These are phyloP conservation scores for Zoanthus sansibaricus DNA, from an alignment of 92 coral and sea anemone species.

Conservation along the genomic window DNA sequence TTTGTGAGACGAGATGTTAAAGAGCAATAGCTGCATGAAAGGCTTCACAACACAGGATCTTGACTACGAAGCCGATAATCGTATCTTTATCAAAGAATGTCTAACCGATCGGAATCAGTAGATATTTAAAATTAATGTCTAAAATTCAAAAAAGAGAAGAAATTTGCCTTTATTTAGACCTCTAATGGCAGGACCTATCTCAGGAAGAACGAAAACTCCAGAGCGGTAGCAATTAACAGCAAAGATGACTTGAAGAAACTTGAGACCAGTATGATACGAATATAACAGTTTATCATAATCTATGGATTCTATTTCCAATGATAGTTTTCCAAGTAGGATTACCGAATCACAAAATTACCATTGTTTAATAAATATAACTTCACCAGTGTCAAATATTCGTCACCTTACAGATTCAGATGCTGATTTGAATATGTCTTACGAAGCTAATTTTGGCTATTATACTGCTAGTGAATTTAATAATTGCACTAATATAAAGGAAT, in stretches of 20 bases:
- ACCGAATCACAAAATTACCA: slow-evolving; percentile 37
- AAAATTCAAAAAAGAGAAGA: background rate
- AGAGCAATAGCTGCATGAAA: slow-evolving; percentile 1
- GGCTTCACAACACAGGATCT: background rate
- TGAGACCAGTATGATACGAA: background rate
- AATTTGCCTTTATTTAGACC: background rate
- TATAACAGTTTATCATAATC: background rate
- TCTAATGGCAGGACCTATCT: slow-evolving; percentile 1
- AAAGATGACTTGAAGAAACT: background rate
- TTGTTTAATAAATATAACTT: slow-evolving; percentile 26
- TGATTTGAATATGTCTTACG: slow-evolving; percentile 57
- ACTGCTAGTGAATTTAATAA: slow-evolving; percentile 33
- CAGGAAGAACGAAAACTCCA: background rate
- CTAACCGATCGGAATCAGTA: background rate
- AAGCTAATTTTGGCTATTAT: slow-evolving; percentile 52
- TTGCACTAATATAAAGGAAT: background rate
- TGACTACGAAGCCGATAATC: background rate
- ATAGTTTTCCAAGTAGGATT: background rate
- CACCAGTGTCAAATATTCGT: slow-evolving; percentile 50
- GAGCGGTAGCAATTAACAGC: background rate
- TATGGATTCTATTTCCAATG: background rate
- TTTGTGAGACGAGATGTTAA: too few species aligned
- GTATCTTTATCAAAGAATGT: background rate
- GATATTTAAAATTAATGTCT: background rate
- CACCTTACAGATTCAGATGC: slow-evolving; percentile 61